Conservation (phyloP, 2,888 invertebrate species). For the Andrena dorsata region DNA sequence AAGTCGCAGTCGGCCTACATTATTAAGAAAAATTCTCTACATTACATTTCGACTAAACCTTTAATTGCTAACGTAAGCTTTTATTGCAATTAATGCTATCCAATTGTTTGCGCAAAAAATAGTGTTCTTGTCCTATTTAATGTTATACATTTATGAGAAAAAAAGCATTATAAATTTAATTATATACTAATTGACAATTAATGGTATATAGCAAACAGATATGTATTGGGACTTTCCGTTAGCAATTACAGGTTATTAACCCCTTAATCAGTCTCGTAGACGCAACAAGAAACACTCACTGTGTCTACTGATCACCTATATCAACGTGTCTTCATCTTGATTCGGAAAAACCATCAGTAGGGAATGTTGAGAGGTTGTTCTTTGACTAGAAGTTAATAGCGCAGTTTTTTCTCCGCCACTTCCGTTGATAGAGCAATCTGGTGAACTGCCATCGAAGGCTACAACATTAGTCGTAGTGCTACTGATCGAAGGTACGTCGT, state of each 20-base stretch:
- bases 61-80: slow-evolving; percentile 34
- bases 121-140: neutral
- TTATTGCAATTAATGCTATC: neutral
- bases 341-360: slow-evolving; percentile 91
- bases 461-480: slow-evolving; percentile 85
- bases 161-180: neutral
- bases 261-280: slow-evolving; percentile 37
- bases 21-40: slow-evolving; percentile 28
- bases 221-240: slow-evolving; percentile 21
- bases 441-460: slow-evolving; percentile 86
- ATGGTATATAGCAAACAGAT: neutral
- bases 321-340: slow-evolving; percentile 94
- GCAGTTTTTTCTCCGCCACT: slow-evolving; percentile 88
- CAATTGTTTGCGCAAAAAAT: neutral
- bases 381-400: slow-evolving; percentile 86
- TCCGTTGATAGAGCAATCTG: slow-evolving; percentile 89
- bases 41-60: slow-evolving; percentile 28
- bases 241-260: slow-evolving; percentile 32
- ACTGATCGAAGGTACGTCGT: slow-evolving; percentile 86
- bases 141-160: neutral
- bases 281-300: neutral
- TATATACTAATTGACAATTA: neutral
- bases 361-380: slow-evolving; percentile 92
- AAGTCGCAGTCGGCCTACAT: slow-evolving; percentile 31
- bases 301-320: slow-evolving; percentile 86